These are phyloP conservation scores for Lissocephala sabroskyi DNA, from an alignment of 2,888 invertebrate genomes.

Conservation along the genomic window DNA sequence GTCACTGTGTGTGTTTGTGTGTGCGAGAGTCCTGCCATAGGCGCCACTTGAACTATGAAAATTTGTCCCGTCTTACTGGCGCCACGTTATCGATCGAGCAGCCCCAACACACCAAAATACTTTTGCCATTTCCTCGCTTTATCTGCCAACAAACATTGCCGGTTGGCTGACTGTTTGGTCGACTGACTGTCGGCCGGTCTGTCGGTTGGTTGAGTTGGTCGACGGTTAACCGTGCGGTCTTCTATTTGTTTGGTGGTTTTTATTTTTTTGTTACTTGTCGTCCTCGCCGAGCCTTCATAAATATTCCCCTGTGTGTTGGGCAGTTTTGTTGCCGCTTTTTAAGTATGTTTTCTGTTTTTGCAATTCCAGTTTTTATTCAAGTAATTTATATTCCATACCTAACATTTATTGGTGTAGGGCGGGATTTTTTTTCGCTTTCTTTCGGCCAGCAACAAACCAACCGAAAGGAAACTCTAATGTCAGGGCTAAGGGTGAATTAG, in stretches of 20 bases:
- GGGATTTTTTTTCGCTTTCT: neutral
- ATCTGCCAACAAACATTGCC: constrained; percentile 57
- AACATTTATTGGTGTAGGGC: constrained; percentile 47
- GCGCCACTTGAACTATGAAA: constrained; percentile 70
- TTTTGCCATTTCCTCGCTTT: constrained; percentile 55
- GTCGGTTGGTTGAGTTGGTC: constrained; percentile 39
- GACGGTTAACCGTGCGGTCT: constrained; percentile 37
- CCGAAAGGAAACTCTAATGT: neutral
- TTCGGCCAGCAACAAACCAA: constrained; percentile 21
- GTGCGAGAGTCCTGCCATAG: constrained; percentile 39
- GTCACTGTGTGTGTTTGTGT: constrained; percentile 3
- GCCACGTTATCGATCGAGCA: constrained; percentile 62
- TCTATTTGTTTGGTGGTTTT: constrained; percentile 31
- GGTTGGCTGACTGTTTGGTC: constrained; percentile 10
- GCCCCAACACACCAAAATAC: constrained; percentile 42
- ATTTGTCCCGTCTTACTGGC: constrained; percentile 68
- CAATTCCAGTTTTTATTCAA: constrained; percentile 58
- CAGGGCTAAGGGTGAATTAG: too few species aligned
- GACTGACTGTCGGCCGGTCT: neutral
- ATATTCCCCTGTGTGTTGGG: neutral
- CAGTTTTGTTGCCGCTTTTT: constrained; percentile 24
- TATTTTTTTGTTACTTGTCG: neutral
- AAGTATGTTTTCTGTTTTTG: constrained; percentile 55
- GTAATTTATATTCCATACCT: constrained; percentile 56
- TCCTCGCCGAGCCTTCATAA: neutral